A percentile compares a stretch with the other conserved stretches of the same genome.
Evolutionary conservation across 2,797 vertebrate species (phyloP).

Genomic region (Platalea minor): DNA sequence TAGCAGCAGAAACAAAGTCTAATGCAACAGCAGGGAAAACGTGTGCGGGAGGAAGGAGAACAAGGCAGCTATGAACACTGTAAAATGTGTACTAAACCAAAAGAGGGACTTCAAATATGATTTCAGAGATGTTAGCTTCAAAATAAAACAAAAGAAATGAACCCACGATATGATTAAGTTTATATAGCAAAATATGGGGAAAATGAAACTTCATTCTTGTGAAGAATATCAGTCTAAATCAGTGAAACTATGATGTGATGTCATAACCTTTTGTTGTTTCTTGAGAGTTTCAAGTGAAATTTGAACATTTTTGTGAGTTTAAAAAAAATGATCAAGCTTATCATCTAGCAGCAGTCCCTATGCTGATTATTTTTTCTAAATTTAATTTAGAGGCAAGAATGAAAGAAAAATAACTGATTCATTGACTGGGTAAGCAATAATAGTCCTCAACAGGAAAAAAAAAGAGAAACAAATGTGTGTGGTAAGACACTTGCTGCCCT

Average conservation of each 20-base stretch:
- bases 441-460: not conserved
- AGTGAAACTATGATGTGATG: not conserved
- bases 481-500: not conserved
- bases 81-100: not conserved
- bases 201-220: not conserved
- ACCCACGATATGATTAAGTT: not conserved
- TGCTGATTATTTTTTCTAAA: not conserved
- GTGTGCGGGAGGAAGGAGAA: not conserved
- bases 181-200: not conserved
- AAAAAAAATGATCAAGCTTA: not conserved
- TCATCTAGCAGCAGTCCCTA: not conserved
- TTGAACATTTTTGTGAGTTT: not conserved
- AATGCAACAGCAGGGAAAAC: not conserved
- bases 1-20: not conserved
- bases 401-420: not conserved
- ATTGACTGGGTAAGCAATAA: not conserved
- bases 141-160: not conserved
- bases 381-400: not conserved
- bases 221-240: not conserved
- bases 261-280: not conserved
- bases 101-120: not conserved
- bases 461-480: fast-evolving
- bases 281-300: not conserved
- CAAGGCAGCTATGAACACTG: not conserved
- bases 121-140: not conserved